Base-by-base conservation (phyloP, 2,113 vertebrate species). In the Urocynchramus pylzowi region DNA sequence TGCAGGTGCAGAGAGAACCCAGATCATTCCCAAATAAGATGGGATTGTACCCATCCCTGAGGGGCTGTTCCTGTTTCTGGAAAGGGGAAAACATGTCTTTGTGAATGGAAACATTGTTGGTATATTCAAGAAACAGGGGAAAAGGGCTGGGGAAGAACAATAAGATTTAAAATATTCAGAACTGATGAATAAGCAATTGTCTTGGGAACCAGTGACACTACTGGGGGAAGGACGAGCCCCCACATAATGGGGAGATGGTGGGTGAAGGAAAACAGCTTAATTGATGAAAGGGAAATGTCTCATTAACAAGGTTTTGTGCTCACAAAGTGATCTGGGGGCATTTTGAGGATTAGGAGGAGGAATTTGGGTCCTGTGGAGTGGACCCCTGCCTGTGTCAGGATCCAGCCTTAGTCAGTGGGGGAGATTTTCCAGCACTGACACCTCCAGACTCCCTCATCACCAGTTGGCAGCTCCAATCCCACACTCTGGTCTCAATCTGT, bases 311-410 rank as follows among this genome's bases (percentile, higher is more conserved):
- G 20, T 56, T 87, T 56, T 78, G 53, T 5, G 4, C 37, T 12
- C 7, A 49, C 9, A 3, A 53, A 60, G 19, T 0, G 10, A 59
- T 27, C 10, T 2, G 2, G 42, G 10, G 71, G 5, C 0, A 0
- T 35, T 75, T 70, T 4, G 37, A 73, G 69, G 35, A 7, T 9
- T 19, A 45, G 3, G 33, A 65, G 11, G 23, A 75, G 44, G 52
- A 56, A 85, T 76, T 31, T 27, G 70, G 33, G 61, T 53, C 42
- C 39, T 9, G 15, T 26, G 57, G 20, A 35, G 42, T 6, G 1
- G 53, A 16, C 6, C 15, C 8, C 11, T 15, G 41, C 37, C 20
- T n/a, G 17, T 31, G 33, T 33, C 63, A 49, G 26, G 49, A 19
- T 78, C 79, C 2, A 5, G 13, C 12, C 42, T 75, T 4, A 9